These are phyloP conservation scores for Pangasius larnaudii DNA, from an alignment of 2,797 vertebrate species.

Conservation along the genomic window DNA sequence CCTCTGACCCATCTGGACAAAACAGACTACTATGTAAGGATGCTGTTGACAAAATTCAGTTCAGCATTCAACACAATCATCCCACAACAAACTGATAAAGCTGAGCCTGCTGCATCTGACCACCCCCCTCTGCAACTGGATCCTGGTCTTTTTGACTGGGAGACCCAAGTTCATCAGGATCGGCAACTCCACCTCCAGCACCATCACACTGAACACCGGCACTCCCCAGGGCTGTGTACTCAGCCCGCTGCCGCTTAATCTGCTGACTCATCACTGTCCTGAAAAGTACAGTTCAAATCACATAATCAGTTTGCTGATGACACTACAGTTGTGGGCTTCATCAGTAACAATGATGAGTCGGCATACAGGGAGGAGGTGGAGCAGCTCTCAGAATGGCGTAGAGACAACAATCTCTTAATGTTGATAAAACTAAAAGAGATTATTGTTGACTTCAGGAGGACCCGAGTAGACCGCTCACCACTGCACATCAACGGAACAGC, in stretches of 20 bases:
- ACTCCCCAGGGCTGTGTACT: background rate
- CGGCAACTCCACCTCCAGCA: background rate
- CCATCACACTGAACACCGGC: too few species aligned
- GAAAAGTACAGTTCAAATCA: background rate
- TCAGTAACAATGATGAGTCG: background rate
- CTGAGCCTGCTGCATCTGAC: background rate
- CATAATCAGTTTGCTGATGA: background rate
- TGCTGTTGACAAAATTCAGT: background rate
- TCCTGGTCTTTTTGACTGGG: background rate
- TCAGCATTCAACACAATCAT: background rate
- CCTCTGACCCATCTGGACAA: background rate
- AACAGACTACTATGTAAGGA: background rate
- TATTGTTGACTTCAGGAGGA: background rate
- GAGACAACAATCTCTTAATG: background rate
- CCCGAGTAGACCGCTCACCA: too few species aligned
- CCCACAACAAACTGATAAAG: background rate
- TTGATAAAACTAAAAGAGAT: background rate
- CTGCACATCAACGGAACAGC: background rate
- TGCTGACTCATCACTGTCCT: background rate
- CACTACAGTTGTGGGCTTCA: background rate
- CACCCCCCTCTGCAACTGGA: background rate
- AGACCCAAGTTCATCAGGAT: background rate
- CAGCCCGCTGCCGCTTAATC: background rate
- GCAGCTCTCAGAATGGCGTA: background rate
- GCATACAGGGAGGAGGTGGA: too few species aligned